Percentiles rank a stretch among this genome's conserved stretches.
Evolutionary conservation across 2,888 invertebrate genomes (phyloP).

Genomic region (Dryobota labecula): DNA sequence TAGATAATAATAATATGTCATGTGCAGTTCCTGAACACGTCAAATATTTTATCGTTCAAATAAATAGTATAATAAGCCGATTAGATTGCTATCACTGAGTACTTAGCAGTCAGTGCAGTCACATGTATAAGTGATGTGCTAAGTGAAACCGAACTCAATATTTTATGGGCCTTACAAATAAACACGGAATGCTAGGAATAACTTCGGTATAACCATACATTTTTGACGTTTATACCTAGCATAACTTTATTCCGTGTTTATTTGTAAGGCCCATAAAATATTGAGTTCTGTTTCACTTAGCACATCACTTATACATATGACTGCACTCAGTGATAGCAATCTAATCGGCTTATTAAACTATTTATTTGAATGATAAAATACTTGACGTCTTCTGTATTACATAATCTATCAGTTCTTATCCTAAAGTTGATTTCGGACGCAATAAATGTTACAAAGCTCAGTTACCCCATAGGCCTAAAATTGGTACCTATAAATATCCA

Average conservation of each 20-base stretch:
- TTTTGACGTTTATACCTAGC: too few species aligned
- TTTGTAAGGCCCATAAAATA: too few species aligned
- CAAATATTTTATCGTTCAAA: slow-evolving; percentile 23
- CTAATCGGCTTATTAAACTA: slow-evolving; percentile 12
- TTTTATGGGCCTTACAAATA: too few species aligned
- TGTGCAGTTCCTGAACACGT: slow-evolving; percentile 16
- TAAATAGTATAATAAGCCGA: slow-evolving; percentile 27
- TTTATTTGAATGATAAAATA: slow-evolving; percentile 35
- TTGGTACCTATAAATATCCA: slow-evolving; percentile 6
- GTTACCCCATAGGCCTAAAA: not conserved
- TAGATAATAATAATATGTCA: slow-evolving; percentile 43
- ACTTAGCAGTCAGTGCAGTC: not conserved
- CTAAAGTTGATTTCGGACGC: too few species aligned
- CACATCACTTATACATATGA: not conserved
- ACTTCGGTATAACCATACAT: too few species aligned
- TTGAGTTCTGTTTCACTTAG: not conserved
- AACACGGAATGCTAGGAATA: too few species aligned
- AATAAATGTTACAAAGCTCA: not conserved
- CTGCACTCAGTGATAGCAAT: slow-evolving; percentile 34
- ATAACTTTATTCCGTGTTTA: too few species aligned
- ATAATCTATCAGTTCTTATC: not conserved
- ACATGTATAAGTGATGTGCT: not conserved
- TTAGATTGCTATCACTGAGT: slow-evolving; percentile 31
- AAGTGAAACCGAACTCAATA: not conserved
- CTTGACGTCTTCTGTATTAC: slow-evolving; percentile 24